phyloP scores from a whole-genome alignment of 35 echinoderm and acorn worm species.

The Ophiothrix spiculata region DNA sequence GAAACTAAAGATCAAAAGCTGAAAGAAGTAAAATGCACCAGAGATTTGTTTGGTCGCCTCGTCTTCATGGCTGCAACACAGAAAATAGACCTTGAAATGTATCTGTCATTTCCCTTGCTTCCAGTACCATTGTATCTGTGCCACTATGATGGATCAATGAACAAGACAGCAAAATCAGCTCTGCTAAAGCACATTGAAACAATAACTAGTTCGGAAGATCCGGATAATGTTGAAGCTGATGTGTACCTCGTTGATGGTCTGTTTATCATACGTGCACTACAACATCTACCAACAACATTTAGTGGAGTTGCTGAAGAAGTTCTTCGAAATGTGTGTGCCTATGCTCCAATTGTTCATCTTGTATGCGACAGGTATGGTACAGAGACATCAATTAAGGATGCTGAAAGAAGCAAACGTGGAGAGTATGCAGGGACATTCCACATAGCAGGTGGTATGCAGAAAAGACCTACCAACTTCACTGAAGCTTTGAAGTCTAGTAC shows the following conservation, averaged over 20 bases:
- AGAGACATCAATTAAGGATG: constrained; percentile 1
- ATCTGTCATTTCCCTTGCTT: neutral
- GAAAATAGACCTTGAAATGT: constrained; percentile 24
- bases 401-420: neutral
- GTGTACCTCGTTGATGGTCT: neutral
- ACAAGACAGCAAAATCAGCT: constrained; percentile 21
- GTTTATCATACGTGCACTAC: constrained; percentile 19
- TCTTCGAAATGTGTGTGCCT: neutral
- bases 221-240: constrained; percentile 13
- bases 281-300: neutral
- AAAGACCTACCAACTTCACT: constrained; percentile 9
- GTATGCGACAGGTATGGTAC: constrained; percentile 11
- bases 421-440: neutral
- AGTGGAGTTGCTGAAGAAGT: constrained; percentile 16
- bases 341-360: constrained; percentile 4
- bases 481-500: neutral
- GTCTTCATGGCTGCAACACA: neutral
- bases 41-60: constrained; percentile 39
- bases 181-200: constrained; percentile 8
- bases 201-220: neutral
- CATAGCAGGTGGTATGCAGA: constrained; percentile 16
- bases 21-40: constrained; percentile 23
- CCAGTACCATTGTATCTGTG: constrained; percentile 17
- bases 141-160: constrained; percentile 21
- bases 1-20: constrained; percentile 7